These are phyloP conservation scores for Crotalus helleri DNA, from an alignment of 2,113 vertebrate genomes.

Conservation along the genomic window DNA sequence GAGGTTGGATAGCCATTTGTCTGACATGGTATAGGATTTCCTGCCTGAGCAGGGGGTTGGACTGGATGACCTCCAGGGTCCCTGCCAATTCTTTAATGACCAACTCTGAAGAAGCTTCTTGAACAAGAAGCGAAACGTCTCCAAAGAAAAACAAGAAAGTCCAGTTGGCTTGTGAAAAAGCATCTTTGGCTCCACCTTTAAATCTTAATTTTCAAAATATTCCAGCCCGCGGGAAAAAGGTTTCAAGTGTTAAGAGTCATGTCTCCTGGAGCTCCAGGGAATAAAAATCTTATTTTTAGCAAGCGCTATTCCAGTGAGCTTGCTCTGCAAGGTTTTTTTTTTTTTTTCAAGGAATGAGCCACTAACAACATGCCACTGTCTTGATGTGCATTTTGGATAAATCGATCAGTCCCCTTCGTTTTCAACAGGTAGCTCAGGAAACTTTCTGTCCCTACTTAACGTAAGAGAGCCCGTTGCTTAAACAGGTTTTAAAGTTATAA, in stretches of 20 bases:
- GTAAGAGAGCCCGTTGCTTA: too few species aligned
- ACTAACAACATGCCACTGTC: background rate
- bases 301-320: background rate
- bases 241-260: background rate
- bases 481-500: background rate
- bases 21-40: fast-evolving
- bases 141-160: too few species aligned
- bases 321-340: too few species aligned
- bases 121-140: too few species aligned
- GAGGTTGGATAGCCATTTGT: too few species aligned
- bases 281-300: background rate
- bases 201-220: conserved; percentile 5
- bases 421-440: background rate
- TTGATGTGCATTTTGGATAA: too few species aligned
- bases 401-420: background rate
- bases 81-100: background rate
- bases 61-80: background rate
- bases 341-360: background rate
- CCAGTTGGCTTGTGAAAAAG: too few species aligned
- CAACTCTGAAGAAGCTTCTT: too few species aligned
- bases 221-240: background rate
- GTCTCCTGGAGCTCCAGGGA: background rate
- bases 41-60: background rate
- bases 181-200: background rate
- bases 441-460: background rate